These are phyloP conservation scores for Idaea aversata DNA, from an alignment of 2,888 invertebrate species.

Conservation along the genomic window DNA sequence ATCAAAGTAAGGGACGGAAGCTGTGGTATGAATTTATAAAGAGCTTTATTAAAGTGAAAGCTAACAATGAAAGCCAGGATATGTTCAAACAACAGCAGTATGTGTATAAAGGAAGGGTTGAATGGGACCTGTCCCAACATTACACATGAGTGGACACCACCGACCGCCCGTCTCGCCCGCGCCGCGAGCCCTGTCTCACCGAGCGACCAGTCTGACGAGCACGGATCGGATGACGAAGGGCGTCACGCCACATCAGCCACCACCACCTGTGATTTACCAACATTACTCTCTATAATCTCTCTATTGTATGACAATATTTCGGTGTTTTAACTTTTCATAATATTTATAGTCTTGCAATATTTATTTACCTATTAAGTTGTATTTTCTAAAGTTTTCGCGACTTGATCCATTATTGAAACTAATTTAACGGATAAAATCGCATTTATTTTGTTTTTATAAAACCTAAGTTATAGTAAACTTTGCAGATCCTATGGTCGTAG, in stretches of 20 bases:
- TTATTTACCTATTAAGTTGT: no score
- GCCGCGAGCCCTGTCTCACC: slow-evolving; percentile 13
- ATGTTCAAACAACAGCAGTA: background rate
- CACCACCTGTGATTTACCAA: background rate
- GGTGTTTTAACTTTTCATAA: no score
- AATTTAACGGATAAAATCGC: no score
- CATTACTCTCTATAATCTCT: background rate
- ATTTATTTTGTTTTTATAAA: no score
- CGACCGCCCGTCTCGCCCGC: slow-evolving; percentile 28
- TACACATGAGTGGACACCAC: background rate
- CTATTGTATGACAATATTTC: no score
- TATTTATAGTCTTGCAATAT: no score
- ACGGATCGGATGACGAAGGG: slow-evolving; percentile 35
- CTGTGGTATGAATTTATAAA: background rate
- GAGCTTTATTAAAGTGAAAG: background rate
- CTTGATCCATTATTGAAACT: no score
- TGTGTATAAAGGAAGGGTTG: background rate
- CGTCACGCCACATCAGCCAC: slow-evolving; percentile 32
- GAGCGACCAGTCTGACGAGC: slow-evolving; percentile 28
- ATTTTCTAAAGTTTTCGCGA: no score
- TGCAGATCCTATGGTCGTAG: no score
- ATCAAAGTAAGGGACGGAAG: background rate
- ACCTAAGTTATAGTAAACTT: no score
- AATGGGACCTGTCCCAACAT: background rate
- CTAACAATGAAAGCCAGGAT: background rate